A percentile compares a stretch with the other conserved stretches of the same genome.
Conservation (phyloP, 1,140 invertebrate genomes). For the Hycleus cichorii region DNA sequence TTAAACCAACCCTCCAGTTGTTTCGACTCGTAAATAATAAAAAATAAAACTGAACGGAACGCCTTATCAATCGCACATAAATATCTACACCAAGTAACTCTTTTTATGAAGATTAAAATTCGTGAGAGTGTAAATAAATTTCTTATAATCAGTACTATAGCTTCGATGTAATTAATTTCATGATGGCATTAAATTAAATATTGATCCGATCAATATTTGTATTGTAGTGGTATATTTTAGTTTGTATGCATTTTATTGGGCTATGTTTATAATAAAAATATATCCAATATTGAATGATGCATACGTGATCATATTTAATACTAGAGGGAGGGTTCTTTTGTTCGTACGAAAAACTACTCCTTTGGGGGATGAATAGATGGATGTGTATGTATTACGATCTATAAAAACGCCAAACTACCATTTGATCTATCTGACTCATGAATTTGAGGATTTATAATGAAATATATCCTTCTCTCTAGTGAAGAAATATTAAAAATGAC, state of each 20-base stretch:
- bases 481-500: constrained; percentile 9
- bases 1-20: neutral
- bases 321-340: too few relatives aligned
- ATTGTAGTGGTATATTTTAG: too few relatives aligned
- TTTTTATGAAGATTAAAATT: constrained; percentile 15
- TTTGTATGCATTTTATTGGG: constrained; percentile 11
- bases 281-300: constrained; percentile 11
- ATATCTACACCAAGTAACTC: neutral
- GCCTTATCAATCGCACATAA: constrained; percentile 13
- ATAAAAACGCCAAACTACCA: constrained; percentile 7
- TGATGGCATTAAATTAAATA: constrained; percentile 2
- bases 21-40: constrained; percentile 8
- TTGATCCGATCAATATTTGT: neutral
- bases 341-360: too few relatives aligned
- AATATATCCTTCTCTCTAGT: constrained; percentile 2
- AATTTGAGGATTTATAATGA: constrained; percentile 8
- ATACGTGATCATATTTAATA: neutral
- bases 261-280: constrained; percentile 5
- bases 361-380: too few relatives aligned
- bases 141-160: constrained; percentile 3
- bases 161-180: constrained; percentile 3
- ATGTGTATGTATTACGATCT: too few relatives aligned
- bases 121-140: constrained; percentile 12
- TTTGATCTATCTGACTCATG: constrained; percentile 11
- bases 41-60: neutral